These are phyloP conservation scores for Ephestia elutella DNA, from an alignment of 1,140 invertebrate species.

Conservation along the genomic window DNA sequence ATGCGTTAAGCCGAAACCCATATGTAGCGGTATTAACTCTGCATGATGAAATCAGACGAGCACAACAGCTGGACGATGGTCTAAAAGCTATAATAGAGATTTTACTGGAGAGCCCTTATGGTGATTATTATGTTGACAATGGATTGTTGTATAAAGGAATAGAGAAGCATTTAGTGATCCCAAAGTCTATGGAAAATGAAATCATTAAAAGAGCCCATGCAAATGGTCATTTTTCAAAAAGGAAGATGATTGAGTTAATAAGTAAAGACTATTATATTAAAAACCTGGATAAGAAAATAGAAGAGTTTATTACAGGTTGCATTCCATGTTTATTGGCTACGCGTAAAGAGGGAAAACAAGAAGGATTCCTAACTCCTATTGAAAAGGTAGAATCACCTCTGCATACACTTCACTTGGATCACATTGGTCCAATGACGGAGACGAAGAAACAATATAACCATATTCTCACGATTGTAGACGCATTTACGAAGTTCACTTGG, in stretches of 20 bases:
- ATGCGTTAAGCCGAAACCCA: slow-evolving; percentile 49
- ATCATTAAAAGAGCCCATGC: slow-evolving; percentile 17
- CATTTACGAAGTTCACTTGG: slow-evolving; percentile 58
- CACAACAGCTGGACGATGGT: slow-evolving; percentile 25
- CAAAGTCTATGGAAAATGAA: slow-evolving; percentile 17
- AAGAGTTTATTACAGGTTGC: slow-evolving; percentile 27
- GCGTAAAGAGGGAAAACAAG: slow-evolving; percentile 51
- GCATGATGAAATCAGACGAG: slow-evolving; percentile 12
- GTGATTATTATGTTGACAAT: slow-evolving; percentile 13
- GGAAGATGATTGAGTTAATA: too few species aligned
- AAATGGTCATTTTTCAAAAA: slow-evolving; percentile 30
- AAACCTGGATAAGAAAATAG: slow-evolving; percentile 16
- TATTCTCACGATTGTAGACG: slow-evolving; percentile 38
- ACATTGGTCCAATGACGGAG: slow-evolving; percentile 49
- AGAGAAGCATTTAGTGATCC: slow-evolving; percentile 12
- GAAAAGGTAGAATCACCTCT: slow-evolving; percentile 35
- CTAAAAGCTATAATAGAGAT: slow-evolving; percentile 30
- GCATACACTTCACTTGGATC: slow-evolving; percentile 44
- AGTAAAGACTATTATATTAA: slow-evolving; percentile 22
- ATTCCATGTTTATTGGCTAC: slow-evolving; percentile 49
- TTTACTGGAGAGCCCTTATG: slow-evolving; percentile 14
- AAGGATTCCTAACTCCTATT: slow-evolving; percentile 43
- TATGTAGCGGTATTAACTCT: background rate
- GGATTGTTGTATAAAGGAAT: slow-evolving; percentile 17
- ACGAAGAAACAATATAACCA: slow-evolving; percentile 58